These are phyloP conservation scores for Chelonoidis abingdonii DNA, from an alignment of 2,113 vertebrate species.

Conservation along the genomic window DNA sequence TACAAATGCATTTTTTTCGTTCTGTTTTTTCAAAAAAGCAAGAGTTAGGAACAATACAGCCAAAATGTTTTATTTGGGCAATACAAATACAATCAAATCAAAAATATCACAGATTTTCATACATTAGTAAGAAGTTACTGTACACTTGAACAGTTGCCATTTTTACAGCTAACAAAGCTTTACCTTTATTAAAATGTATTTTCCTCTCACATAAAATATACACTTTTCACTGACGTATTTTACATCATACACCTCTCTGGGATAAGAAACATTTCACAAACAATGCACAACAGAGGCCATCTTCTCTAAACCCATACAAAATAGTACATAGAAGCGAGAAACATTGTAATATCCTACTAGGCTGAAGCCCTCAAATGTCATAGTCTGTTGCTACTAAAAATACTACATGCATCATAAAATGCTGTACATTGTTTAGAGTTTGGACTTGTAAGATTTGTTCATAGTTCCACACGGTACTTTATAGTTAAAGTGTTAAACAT, in stretches of 20 bases:
- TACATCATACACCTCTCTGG: slow-evolving; percentile 72
- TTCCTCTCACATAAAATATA: slow-evolving; percentile 77
- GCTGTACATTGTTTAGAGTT: slow-evolving; percentile 22
- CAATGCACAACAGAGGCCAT: slow-evolving; percentile 69
- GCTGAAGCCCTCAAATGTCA: slow-evolving; percentile 62
- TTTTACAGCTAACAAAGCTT: slow-evolving; percentile 77
- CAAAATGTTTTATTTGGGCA: slow-evolving; percentile 77
- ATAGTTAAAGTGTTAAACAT: not conserved
- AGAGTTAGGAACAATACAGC: slow-evolving; percentile 68
- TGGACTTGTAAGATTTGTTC: slow-evolving; percentile 34
- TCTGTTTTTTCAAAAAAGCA: not conserved
- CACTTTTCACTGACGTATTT: slow-evolving; percentile 77
- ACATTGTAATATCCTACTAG: slow-evolving; percentile 61
- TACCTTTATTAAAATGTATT: slow-evolving; percentile 79
- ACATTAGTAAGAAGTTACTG: slow-evolving; percentile 81
- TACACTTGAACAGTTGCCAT: slow-evolving; percentile 75
- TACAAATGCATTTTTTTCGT: not conserved
- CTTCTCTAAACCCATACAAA: slow-evolving; percentile 64
- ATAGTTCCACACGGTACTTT: not conserved
- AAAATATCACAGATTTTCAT: slow-evolving; percentile 76
- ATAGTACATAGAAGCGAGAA: slow-evolving; percentile 64
- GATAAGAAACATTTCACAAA: slow-evolving; percentile 71
- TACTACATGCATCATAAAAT: slow-evolving; percentile 54
- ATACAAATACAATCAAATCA: slow-evolving; percentile 78
- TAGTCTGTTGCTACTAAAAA: slow-evolving; percentile 61